These are phyloP conservation scores for Pseudochromis fuscus DNA, from an alignment of 2,797 vertebrate genomes.

Conservation along the genomic window DNA sequence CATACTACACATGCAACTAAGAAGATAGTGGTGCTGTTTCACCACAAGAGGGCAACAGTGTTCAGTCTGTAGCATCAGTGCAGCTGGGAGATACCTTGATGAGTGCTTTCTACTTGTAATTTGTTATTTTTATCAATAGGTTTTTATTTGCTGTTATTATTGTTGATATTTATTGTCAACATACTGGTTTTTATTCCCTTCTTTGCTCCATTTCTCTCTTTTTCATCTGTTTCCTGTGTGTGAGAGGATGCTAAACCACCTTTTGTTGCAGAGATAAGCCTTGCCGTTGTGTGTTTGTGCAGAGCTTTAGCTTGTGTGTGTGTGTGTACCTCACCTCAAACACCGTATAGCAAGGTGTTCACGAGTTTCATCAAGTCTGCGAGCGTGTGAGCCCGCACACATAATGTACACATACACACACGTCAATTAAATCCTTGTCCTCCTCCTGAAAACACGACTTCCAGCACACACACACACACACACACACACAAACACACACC, in stretches of 20 bases:
- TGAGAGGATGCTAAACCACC: slow-evolving; percentile 19
- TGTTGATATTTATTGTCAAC: no score
- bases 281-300: background rate
- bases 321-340: background rate
- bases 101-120: no score
- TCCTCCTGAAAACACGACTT: slow-evolving; percentile 25
- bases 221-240: background rate
- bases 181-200: background rate
- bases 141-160: no score
- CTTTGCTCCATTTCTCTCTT: background rate
- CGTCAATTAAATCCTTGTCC: slow-evolving; percentile 47
- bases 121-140: no score
- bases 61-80: no score
- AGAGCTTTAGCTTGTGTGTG: background rate
- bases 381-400: slow-evolving; percentile 14
- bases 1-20: no score
- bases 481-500: slow-evolving; percentile 7
- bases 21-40: no score
- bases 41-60: no score
- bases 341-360: slow-evolving; percentile 28
- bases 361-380: slow-evolving; percentile 25
- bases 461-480: slow-evolving; percentile 15
- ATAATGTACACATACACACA: slow-evolving; percentile 10
- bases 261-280: slow-evolving; percentile 6
- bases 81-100: no score